Percentiles rank a stretch among this genome's conserved stretches.
phyloP scores from a whole-genome alignment of 2,797 vertebrate species.

The Centropyge bicolor region DNA sequence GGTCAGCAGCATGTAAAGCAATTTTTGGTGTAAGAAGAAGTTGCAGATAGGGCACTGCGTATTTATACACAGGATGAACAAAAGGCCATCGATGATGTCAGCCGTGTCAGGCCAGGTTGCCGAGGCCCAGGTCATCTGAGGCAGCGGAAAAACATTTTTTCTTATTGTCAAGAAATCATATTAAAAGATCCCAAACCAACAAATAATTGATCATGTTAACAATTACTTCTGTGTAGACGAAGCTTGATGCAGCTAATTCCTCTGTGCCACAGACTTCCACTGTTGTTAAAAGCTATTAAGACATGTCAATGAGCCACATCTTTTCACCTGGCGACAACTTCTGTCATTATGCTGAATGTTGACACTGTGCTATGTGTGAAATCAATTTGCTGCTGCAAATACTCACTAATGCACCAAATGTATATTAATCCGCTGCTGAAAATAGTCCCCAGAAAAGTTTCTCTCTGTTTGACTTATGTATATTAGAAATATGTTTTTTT shows the following conservation, averaged over 20 bases:
- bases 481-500: not conserved
- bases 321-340: not conserved
- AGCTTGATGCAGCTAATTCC: not conserved
- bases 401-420: not conserved
- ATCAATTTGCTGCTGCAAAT: not conserved
- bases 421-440: not conserved
- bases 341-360: not conserved
- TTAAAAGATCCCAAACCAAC: not conserved
- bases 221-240: not conserved
- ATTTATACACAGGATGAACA: slow-evolving; percentile 12
- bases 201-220: not conserved
- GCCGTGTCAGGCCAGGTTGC: not conserved
- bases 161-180: not conserved
- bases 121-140: not conserved
- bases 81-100: slow-evolving; percentile 5
- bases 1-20: slow-evolving; percentile 64
- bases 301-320: not conserved
- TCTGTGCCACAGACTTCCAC: not conserved
- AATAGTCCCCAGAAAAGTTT: slow-evolving; percentile 2
- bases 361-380: not conserved
- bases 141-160: not conserved
- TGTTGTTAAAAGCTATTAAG: not conserved
- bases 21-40: slow-evolving; percentile 51
- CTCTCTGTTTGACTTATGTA: not conserved
- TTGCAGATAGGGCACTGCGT: slow-evolving; percentile 39